Percentiles rank a stretch among this genome's conserved stretches.
These are phyloP conservation scores for Mongoloraphidia duomilia DNA, from an alignment of 2,888 invertebrate species.

Conservation along the genomic window DNA sequence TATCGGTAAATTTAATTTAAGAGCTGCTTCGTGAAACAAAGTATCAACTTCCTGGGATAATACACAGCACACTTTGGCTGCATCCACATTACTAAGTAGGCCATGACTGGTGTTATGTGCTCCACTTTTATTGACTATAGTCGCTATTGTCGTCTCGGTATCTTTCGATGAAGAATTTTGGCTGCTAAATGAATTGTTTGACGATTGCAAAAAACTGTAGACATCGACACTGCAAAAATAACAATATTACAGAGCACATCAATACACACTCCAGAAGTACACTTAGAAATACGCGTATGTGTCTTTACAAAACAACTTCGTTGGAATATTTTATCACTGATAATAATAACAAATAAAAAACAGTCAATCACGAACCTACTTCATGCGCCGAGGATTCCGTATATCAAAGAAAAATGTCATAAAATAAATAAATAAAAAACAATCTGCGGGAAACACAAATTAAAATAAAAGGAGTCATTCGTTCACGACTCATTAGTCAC, in stretches of 20 bases:
- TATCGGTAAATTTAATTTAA: constrained; percentile 72
- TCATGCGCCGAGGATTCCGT: too few relatives aligned
- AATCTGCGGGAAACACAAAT: too few relatives aligned
- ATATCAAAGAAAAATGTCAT: too few relatives aligned
- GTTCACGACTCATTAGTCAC: too few relatives aligned
- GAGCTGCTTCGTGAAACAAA: constrained; percentile 77
- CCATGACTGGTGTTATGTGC: constrained; percentile 32
- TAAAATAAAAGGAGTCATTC: too few relatives aligned
- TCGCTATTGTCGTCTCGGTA: constrained; percentile 51
- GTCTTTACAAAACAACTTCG: too few relatives aligned
- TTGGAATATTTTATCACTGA: too few relatives aligned
- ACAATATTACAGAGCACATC: constrained; percentile 3
- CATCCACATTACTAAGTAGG: constrained; percentile 59
- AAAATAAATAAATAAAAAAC: too few relatives aligned
- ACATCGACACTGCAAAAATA: constrained; percentile 55
- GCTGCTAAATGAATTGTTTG: constrained; percentile 34
- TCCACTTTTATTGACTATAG: constrained; percentile 48
- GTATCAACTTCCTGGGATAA: constrained; percentile 83
- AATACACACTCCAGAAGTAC: background rate
- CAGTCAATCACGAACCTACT: too few relatives aligned
- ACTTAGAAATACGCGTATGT: too few relatives aligned
- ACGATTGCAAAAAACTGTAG: constrained; percentile 62
- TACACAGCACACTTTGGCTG: constrained; percentile 79
- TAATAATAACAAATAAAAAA: too few relatives aligned
- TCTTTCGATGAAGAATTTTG: constrained; percentile 30